Base-by-base conservation (phyloP, 64 coral and sea anemone genomes). In the Anthopleura sola region DNA sequence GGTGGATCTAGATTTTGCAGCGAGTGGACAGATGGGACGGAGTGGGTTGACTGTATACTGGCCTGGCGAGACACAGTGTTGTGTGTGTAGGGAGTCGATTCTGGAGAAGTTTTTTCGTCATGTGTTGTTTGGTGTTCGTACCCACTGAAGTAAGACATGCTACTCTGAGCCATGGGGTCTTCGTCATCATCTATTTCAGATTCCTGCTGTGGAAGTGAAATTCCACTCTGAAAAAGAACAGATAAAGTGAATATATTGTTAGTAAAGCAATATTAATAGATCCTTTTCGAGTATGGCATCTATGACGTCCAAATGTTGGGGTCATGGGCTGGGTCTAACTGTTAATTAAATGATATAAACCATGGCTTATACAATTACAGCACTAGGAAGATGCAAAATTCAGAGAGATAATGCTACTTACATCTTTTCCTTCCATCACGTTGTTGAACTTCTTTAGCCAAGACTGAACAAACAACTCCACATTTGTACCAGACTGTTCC, bases 101-200 rank as follows among this genome's bases (percentile, higher is more conserved):
- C 76, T 23, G 76, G 76, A 1, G 38, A 76, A 1, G 74, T 7
- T 26, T 18, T 44, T 23, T 79, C 76, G 7, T 90, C 83, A 8
- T 82, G 82, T 19, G 82, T 36, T 48, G 37, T 78, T 34, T 31
- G 9, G 3, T 49, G 84, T 17, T 91, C 89, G 78, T 91, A 91
- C 18, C 89, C 89, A 44, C 79, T 75, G 83, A 91, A 81, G 75
- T 78, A 91, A 16, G 89, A 91, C 47, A 49, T 40, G 55, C 79
- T 84, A 16, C 89, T 91, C 28, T 86, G 71, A 36, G 75, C 89
- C 46, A 91, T 55, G 5, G 84, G 75, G 51, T 91, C 89, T 82
- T 91, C 83, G 7, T 36, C 78, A 9, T 91, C 89, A 6, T 86
- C 84, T 36, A 44, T 62, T 37, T 91, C 89, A 36, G 81, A 56